phyloP scores from a whole-genome alignment of 2,113 vertebrate genomes.

The Martes martes region DNA sequence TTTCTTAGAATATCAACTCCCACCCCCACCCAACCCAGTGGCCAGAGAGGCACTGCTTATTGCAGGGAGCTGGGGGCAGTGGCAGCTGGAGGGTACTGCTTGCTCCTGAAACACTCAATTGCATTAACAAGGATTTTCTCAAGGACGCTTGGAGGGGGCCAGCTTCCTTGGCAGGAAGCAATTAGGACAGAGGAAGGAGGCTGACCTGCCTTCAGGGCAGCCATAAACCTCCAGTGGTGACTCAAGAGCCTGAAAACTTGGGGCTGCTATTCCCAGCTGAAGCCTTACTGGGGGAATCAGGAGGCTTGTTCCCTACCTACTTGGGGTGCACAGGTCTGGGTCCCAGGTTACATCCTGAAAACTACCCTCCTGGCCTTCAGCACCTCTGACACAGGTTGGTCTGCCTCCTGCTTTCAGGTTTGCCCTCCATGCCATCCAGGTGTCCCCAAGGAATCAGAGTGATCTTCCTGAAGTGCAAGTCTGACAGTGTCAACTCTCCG shows the following conservation, averaged over 20 bases:
- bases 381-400: neutral
- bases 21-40: neutral
- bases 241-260: conserved; percentile 17
- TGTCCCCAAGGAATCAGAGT: neutral
- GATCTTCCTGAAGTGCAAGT: neutral
- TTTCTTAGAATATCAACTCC: neutral
- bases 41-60: neutral
- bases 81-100: neutral
- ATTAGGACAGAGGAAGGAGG: conserved; percentile 55
- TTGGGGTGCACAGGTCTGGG: neutral
- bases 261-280: neutral
- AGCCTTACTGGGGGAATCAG: neutral
- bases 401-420: neutral
- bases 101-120: conserved; percentile 37
- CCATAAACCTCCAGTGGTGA: conserved; percentile 44
- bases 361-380: neutral
- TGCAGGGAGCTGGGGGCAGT: neutral
- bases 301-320: neutral
- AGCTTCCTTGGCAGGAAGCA: conserved; percentile 59
- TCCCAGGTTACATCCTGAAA: neutral
- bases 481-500: neutral
- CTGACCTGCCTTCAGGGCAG: conserved; percentile 60
- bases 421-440: neutral
- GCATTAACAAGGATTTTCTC: conserved; percentile 61
- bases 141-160: conserved; percentile 63